phyloP scores from a whole-genome alignment of 2,888 invertebrate genomes.

The Dolomedes plantarius region DNA sequence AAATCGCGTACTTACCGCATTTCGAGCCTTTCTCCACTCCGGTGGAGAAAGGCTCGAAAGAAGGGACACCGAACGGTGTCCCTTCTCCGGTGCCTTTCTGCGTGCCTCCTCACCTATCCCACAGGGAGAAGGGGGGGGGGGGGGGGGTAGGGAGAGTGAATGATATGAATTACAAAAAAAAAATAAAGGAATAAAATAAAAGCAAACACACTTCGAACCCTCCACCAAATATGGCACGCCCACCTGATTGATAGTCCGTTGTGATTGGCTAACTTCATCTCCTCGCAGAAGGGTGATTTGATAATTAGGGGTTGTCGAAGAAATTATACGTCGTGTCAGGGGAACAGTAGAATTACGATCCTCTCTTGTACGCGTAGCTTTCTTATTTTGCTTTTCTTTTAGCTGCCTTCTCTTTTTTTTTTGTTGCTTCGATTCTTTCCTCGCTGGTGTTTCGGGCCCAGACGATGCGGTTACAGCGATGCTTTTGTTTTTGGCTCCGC shows the following conservation, averaged over 20 bases:
- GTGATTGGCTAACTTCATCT: slow-evolving; percentile 57
- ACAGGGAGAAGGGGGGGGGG: too few species aligned
- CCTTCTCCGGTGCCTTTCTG: too few species aligned
- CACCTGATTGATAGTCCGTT: slow-evolving; percentile 61
- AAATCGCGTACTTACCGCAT: too few species aligned
- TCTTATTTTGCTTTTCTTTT: slow-evolving; percentile 23
- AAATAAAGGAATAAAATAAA: too few species aligned
- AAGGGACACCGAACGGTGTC: too few species aligned
- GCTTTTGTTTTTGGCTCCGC: not conserved
- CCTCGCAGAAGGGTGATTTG: slow-evolving; percentile 64
- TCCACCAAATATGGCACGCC: slow-evolving; percentile 52
- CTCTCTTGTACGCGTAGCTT: not conserved
- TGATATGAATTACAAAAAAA: too few species aligned
- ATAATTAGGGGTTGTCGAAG: slow-evolving; percentile 61
- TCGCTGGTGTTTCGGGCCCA: too few species aligned
- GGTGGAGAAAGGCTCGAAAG: too few species aligned
- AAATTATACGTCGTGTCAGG: slow-evolving; percentile 57
- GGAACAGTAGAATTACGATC: slow-evolving; percentile 45
- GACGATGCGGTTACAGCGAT: not conserved
- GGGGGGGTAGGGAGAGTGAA: too few species aligned
- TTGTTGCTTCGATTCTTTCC: too few species aligned
- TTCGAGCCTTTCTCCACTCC: too few species aligned
- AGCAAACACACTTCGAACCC: not conserved
- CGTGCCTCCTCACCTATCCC: too few species aligned
- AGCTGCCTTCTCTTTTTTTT: not conserved